A percentile compares a stretch with the other conserved stretches of the same genome.
phyloP scores from a whole-genome alignment of 2,797 vertebrate genomes.

The Myripristis jacobus region DNA sequence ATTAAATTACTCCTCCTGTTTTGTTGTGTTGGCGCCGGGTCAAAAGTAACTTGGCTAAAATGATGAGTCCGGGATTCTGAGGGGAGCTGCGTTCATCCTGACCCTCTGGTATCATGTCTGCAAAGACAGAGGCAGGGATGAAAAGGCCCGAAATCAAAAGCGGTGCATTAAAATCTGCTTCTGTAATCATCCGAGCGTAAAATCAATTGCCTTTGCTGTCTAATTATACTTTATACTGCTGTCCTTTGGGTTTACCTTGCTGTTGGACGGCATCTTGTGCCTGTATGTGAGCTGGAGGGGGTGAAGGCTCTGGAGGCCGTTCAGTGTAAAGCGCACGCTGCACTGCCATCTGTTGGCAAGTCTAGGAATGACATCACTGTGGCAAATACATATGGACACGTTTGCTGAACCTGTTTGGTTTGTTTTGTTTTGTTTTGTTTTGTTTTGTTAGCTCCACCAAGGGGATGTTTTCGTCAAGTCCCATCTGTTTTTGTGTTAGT shows the following conservation, averaged over 20 bases:
- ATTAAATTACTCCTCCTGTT: conserved; percentile 81
- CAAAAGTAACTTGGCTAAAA: conserved; percentile 78
- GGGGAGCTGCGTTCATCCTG: conserved; percentile 65
- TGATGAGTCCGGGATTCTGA: conserved; percentile 76
- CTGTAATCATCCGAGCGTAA: conserved; percentile 69
- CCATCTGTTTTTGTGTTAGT: not conserved
- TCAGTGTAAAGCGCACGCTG: conserved; percentile 32
- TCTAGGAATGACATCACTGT: conserved; percentile 20
- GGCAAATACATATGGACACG: conserved; percentile 17
- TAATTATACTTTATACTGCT: conserved; percentile 62
- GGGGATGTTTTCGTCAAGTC: no score
- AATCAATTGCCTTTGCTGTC: conserved; percentile 68
- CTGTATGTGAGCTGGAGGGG: conserved; percentile 33
- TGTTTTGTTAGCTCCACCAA: no score
- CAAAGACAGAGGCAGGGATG: conserved; percentile 57
- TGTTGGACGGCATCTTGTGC: conserved; percentile 58
- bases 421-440: not conserved
- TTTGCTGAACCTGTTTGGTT: not conserved
- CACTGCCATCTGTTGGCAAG: conserved; percentile 69
- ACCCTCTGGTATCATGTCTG: conserved; percentile 75
- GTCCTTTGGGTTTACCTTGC: conserved; percentile 54
- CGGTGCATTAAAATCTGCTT: conserved; percentile 74
- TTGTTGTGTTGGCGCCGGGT: conserved; percentile 72
- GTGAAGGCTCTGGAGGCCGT: conserved; percentile 26
- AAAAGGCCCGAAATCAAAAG: conserved; percentile 70